A percentile compares a stretch with the other conserved stretches of the same genome.
phyloP scores from a whole-genome alignment of 2,797 vertebrate genomes.

The Enteromius treurensis region DNA sequence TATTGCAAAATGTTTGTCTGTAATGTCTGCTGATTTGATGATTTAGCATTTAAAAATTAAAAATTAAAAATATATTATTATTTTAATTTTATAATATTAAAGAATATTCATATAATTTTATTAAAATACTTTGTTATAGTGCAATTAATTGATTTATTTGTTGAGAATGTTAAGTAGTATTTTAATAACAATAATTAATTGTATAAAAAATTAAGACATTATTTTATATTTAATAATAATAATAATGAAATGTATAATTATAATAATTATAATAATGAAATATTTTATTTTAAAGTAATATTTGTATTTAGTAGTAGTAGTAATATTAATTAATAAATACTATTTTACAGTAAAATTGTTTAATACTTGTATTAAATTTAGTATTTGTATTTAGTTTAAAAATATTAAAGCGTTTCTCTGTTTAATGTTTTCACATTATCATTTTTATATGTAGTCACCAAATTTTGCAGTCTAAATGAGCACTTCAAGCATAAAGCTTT shows the following conservation, averaged over 20 bases:
- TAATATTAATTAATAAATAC: neutral
- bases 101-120: too few species aligned
- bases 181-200: neutral
- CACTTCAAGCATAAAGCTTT: neutral
- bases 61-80: neutral
- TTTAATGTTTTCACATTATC: neutral
- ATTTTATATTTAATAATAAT: neutral
- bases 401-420: neutral
- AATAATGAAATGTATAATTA: too few species aligned
- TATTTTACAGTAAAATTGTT: neutral
- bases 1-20: neutral
- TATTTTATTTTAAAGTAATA: neutral
- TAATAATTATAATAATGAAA: too few species aligned
- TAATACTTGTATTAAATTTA: neutral
- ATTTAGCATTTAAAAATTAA: too few species aligned
- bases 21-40: neutral
- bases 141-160: neutral
- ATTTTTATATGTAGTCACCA: neutral
- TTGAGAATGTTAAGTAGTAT: neutral
- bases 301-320: neutral
- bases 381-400: neutral
- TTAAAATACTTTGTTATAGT: neutral
- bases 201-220: neutral
- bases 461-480: neutral
- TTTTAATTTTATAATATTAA: neutral